phyloP scores from a whole-genome alignment of 2,888 invertebrate genomes.

The Morinoia aosen region DNA sequence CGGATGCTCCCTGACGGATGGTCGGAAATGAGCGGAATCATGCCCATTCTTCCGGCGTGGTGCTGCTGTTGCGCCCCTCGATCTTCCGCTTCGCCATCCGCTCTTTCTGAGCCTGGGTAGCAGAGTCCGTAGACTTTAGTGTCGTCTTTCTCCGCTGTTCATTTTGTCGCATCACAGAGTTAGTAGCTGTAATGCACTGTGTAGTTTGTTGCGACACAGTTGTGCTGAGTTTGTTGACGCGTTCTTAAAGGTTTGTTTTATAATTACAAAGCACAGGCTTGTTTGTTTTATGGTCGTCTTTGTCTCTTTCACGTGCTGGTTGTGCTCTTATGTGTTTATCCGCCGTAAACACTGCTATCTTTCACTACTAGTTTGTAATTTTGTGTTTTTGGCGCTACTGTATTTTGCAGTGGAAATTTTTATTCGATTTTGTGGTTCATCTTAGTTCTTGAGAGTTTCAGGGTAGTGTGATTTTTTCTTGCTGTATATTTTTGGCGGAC shows the following conservation, averaged over 20 bases:
- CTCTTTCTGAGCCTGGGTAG: neutral
- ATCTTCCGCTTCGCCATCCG: constrained; percentile 7
- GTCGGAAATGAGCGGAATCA: constrained; percentile 42
- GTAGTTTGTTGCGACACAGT: neutral
- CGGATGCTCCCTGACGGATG: constrained; percentile 36
- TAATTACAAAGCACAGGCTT: neutral
- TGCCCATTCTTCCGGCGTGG: constrained; percentile 37
- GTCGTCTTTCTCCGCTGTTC: neutral
- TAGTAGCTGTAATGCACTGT: neutral
- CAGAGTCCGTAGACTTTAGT: neutral
- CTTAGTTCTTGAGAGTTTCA: too few species aligned
- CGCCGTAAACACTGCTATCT: neutral
- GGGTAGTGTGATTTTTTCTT: too few species aligned
- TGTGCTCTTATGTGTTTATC: neutral
- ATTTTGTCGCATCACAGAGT: neutral
- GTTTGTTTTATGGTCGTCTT: neutral
- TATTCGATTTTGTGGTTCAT: neutral
- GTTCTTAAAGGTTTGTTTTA: neutral
- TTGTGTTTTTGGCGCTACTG: neutral
- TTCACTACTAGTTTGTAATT: neutral
- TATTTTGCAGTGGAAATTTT: neutral
- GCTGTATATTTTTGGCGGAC: too few species aligned
- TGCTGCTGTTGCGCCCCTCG: neutral
- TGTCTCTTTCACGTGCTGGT: neutral
- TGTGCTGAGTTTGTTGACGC: neutral